Base-by-base conservation (phyloP, 30 jellyfish, hydroid and myxozoan genomes). In the Aurelia coerulea region DNA sequence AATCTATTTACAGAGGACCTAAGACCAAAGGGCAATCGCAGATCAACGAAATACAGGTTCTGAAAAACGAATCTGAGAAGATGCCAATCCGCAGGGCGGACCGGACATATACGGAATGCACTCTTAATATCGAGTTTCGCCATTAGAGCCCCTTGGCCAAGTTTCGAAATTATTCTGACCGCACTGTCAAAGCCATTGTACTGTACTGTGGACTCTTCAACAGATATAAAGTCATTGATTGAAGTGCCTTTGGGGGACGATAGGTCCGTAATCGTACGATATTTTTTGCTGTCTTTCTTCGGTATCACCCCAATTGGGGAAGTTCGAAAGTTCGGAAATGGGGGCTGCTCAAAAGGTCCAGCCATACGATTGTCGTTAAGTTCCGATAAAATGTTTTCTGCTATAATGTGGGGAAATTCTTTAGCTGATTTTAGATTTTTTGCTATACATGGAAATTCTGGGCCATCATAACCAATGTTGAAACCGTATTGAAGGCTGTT, bases 71-170 rank as follows among this genome's bases (percentile, higher is more conserved):
- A 62, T 1, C 88, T 88, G 11, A 84, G 68, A 14, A 71, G 54
- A 51, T 64, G 71, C 88, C 93, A 84, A 37, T 84, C 81, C 23
- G 18, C 64, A 2, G 70, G 67, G 65, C 62, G 88, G 41, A 84
- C 93, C 5, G 93, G 93, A 35, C 93, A 84, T 14, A 84, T 59
- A n/a, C 93, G 10, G 73, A 84, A 84, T 12, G 93, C 88, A 62
- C 73, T 82, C 59, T 73, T 72, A 15, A 84, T 59, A 64, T 84
- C 93, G 9, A 84, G 33, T 73, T 72, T 84, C 5, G 93, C 80
- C 56, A 84, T n/a, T 13, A 54, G 73, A 52, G 88, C 53, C 15
- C 80, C 74, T 19, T 59, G 34, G 1, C 93, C 93, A 1, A 84
- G 33, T 8, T 53, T 72, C 3, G 72, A 56, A 7, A 84, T 53